These are phyloP conservation scores for Megathymus violae DNA, from an alignment of 1,140 invertebrate genomes.

Conservation along the genomic window DNA sequence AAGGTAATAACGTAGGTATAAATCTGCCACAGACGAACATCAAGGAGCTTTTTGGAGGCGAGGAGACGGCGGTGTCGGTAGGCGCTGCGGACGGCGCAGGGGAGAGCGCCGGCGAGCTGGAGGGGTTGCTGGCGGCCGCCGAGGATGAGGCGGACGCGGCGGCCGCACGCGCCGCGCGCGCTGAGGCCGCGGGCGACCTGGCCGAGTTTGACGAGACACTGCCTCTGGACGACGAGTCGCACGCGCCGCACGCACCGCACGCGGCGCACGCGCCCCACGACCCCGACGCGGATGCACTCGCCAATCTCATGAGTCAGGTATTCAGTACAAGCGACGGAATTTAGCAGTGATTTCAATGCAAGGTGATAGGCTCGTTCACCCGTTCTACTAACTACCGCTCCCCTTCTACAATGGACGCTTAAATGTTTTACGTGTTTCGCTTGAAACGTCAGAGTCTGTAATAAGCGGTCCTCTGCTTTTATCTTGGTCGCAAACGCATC, in stretches of 20 bases:
- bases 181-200: no score
- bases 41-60: conserved; percentile 92
- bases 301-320: conserved; percentile 97
- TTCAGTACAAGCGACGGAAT: no score
- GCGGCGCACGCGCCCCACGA: conserved; percentile 87
- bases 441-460: no score
- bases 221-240: conserved; percentile 89
- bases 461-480: no score
- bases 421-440: no score
- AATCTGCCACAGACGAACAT: conserved; percentile 90
- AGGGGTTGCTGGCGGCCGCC: conserved; percentile 93
- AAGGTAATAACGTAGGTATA: no score
- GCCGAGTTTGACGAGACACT: no score
- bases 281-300: conserved; percentile 95
- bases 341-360: no score
- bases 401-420: no score
- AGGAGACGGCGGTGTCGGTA: conserved; percentile 89
- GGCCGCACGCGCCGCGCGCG: conserved; percentile 94
- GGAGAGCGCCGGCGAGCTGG: conserved; percentile 89
- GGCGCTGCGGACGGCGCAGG: conserved; percentile 93
- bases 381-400: no score
- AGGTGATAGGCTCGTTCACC: no score
- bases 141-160: conserved; percentile 98
- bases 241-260: conserved; percentile 83
- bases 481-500: no score